These are phyloP conservation scores for Bombus haemorrhoidalis DNA, from an alignment of 1,140 invertebrate species.

Conservation along the genomic window DNA sequence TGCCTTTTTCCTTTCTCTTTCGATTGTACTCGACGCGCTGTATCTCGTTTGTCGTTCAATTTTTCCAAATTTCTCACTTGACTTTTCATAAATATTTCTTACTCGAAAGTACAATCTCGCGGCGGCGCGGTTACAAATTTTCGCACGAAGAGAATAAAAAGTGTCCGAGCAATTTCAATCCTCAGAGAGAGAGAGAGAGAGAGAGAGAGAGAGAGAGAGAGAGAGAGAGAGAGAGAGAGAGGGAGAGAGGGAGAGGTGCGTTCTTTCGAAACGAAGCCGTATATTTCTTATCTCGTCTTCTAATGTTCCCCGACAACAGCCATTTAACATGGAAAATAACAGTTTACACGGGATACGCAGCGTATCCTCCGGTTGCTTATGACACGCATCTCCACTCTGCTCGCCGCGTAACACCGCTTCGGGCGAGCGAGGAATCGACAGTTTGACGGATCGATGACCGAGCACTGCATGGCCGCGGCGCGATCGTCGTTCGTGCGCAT, in stretches of 20 bases:
- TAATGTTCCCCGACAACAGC: background rate
- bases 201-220: no score
- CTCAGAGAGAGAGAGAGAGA: no score
- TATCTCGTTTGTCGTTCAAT: background rate
- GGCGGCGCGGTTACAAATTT: no score
- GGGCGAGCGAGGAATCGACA: conserved; percentile 37
- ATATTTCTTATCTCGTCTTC: no score
- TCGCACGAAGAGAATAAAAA: background rate
- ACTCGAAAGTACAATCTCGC: background rate
- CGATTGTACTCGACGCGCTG: background rate
- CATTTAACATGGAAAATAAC: background rate
- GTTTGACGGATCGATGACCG: conserved; percentile 53
- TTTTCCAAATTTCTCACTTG: background rate
- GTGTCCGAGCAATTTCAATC: background rate
- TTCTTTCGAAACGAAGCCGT: no score
- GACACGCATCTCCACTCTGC: conserved; percentile 27
- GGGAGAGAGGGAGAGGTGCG: no score
- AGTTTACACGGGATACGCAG: background rate
- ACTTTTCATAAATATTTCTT: background rate
- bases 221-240: no score
- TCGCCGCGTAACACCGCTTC: background rate
- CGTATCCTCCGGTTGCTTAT: conserved; percentile 5
- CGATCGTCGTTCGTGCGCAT: conserved; percentile 9
- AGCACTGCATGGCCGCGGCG: background rate
- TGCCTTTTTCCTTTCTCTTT: background rate